Conservation (phyloP, 2,888 invertebrate genomes). For the Notocelia uddmanniana region DNA sequence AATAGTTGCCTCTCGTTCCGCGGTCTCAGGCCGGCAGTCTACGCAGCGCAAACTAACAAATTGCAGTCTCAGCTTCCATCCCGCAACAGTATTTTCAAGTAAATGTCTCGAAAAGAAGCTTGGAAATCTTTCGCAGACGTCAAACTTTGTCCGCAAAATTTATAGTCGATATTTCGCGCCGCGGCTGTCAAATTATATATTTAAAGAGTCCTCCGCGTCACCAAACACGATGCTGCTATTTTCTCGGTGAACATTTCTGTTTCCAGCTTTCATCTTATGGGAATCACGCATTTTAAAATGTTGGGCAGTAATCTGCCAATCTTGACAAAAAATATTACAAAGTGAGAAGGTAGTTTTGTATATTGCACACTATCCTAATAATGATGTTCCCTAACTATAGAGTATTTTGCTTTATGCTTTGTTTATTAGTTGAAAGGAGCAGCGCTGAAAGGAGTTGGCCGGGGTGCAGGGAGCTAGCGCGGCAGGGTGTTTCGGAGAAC, state of each 20-base stretch:
- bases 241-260: slow-evolving; percentile 11
- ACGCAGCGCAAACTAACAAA: slow-evolving; percentile 63
- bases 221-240: slow-evolving; percentile 11
- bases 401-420: neutral
- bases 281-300: neutral
- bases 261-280: neutral
- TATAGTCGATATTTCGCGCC: slow-evolving; percentile 54
- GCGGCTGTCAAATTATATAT: slow-evolving; percentile 50
- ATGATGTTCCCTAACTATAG: neutral
- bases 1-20: slow-evolving; percentile 53
- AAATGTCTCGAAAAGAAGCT: slow-evolving; percentile 59
- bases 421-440: neutral
- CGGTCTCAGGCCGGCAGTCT: slow-evolving; percentile 47
- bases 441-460: neutral
- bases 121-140: slow-evolving; percentile 52
- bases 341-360: neutral
- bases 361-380: neutral
- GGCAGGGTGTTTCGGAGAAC: slow-evolving; percentile 7
- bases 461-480: neutral
- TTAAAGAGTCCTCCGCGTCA: slow-evolving; percentile 35
- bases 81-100: slow-evolving; percentile 49
- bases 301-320: neutral
- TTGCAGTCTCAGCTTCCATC: slow-evolving; percentile 56
- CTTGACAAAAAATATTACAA: neutral
- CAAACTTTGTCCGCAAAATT: slow-evolving; percentile 57